Percentiles rank a stretch among this genome's conserved stretches.
These are phyloP conservation scores for Amniataba percoides DNA, from an alignment of 2,797 vertebrate species.

Conservation along the genomic window DNA sequence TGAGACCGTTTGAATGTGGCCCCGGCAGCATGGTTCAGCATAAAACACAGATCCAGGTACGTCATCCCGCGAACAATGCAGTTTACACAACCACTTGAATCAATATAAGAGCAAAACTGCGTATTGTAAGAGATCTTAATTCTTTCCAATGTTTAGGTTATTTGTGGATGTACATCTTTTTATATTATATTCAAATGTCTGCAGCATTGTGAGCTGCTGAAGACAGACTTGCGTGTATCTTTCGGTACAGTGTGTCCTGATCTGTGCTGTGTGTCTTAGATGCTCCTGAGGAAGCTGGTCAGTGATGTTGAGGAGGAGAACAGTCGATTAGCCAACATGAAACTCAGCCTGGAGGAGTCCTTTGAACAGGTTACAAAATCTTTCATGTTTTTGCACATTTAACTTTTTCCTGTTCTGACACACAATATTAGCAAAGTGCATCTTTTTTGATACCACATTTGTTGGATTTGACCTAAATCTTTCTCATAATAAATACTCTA, in stretches of 20 bases:
- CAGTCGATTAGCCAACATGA: conserved; percentile 85
- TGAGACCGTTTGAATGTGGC: conserved; percentile 87
- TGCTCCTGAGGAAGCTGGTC: conserved; percentile 89
- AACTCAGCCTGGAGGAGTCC: conserved; percentile 89
- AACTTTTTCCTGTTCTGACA: neutral
- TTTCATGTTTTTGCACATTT: neutral
- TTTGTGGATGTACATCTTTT: neutral
- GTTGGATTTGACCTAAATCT: neutral
- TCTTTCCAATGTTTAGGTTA: neutral
- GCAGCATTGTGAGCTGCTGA: neutral
- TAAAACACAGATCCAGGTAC: conserved; percentile 91
- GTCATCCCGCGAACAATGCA: conserved; percentile 60
- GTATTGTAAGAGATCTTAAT: neutral
- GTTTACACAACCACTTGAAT: neutral
- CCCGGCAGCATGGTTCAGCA: conserved; percentile 85
- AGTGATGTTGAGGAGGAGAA: conserved; percentile 92
- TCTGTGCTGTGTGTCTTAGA: conserved; percentile 75
- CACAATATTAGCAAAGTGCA: neutral
- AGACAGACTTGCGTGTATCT: neutral
- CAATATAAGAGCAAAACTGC: neutral
- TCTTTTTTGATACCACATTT: neutral
- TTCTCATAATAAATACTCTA: neutral
- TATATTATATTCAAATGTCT: neutral
- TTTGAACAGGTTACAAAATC: conserved; percentile 89
- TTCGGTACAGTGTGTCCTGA: neutral